Conservation (phyloP, 2,113 vertebrate genomes). For the Dipodomys ordii region DNA sequence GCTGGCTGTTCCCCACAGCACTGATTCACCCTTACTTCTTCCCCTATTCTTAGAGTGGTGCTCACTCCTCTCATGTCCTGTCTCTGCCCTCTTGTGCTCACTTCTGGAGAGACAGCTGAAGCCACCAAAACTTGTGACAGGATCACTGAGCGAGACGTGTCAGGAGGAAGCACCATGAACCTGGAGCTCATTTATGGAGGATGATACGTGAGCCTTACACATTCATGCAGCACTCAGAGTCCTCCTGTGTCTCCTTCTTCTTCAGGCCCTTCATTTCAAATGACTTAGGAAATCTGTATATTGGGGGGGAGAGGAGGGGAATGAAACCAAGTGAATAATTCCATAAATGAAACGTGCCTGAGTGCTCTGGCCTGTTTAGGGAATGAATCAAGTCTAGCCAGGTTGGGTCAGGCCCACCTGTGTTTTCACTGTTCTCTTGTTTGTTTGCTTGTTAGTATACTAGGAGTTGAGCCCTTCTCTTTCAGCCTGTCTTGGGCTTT, state of each 20-base stretch:
- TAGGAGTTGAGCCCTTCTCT: background rate
- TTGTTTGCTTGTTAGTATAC: too few species aligned
- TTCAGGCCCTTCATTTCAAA: constrained; percentile 12
- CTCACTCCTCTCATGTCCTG: background rate
- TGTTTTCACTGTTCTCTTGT: too few species aligned
- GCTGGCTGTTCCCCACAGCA: background rate
- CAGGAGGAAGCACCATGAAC: constrained; percentile 29
- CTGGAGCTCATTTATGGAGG: background rate
- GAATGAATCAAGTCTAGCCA: background rate
- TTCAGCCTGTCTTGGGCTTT: background rate
- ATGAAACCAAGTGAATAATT: constrained; percentile 36
- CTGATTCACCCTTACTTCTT: background rate
- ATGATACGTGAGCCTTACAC: background rate
- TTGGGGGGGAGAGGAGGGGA: constrained; percentile 10
- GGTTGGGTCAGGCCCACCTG: background rate
- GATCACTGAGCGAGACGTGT: background rate
- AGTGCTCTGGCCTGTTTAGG: background rate
- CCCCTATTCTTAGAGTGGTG: background rate
- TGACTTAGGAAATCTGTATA: background rate
- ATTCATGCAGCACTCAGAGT: background rate
- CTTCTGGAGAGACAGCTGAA: constrained; percentile 43
- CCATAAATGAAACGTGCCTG: background rate
- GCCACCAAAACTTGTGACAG: background rate
- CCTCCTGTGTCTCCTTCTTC: background rate
- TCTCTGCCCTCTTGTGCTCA: background rate